Percentiles rank a stretch among this genome's conserved stretches.
Evolutionary conservation across 2,888 invertebrate species (phyloP).

Genomic region (Apodemia duryi): DNA sequence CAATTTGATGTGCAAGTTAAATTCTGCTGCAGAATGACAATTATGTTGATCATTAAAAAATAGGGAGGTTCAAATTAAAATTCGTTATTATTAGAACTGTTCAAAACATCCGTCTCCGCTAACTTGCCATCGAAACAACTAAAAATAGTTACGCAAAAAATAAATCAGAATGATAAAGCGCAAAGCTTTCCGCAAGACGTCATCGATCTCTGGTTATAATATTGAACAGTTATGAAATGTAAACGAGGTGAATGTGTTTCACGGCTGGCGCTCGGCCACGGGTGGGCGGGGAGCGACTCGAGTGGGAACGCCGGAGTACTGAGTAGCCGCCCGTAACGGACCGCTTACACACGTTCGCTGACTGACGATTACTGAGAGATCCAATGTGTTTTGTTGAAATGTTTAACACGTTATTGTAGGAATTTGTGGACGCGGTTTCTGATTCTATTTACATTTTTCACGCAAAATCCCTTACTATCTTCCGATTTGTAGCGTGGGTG

Average conservation of each 20-base stretch:
- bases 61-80: neutral
- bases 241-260: conserved; percentile 17
- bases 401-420: too few species aligned
- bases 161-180: conserved; percentile 1
- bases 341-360: neutral
- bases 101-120: neutral
- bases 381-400: neutral
- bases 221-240: conserved; percentile 33
- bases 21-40: neutral
- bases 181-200: conserved; percentile 22
- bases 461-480: too few species aligned
- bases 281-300: conserved; percentile 7
- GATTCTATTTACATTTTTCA: too few species aligned
- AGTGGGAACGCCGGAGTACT: neutral
- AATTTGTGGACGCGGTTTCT: too few species aligned
- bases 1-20: too few species aligned
- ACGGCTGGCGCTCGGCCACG: conserved; percentile 20
- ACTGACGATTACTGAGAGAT: neutral
- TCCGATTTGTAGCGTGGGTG: too few species aligned
- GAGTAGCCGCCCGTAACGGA: neutral
- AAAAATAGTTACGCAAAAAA: neutral
- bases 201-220: conserved; percentile 29
- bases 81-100: neutral
- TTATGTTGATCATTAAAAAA: neutral
- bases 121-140: neutral